Percentiles rank a stretch among this genome's conserved stretches.
phyloP scores from a whole-genome alignment of 2,888 invertebrate species.

The Tineola bisselliella region DNA sequence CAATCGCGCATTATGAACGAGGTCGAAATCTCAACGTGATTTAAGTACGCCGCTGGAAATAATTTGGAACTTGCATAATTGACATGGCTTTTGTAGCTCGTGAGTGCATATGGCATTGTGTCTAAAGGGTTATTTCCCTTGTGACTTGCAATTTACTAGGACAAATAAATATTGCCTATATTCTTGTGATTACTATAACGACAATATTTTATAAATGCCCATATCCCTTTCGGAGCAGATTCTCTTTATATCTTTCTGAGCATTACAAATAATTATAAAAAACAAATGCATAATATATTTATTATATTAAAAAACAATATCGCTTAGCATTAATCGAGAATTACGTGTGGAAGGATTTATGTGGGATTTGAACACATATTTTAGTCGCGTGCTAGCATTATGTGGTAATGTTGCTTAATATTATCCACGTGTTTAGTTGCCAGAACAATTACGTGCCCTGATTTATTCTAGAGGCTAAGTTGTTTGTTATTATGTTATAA shows the following conservation, averaged over 20 bases:
- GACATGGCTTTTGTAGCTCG: neutral
- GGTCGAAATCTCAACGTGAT: constrained; percentile 29
- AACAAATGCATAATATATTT: too few relatives aligned
- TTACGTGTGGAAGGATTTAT: neutral
- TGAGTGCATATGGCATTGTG: neutral
- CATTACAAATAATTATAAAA: too few relatives aligned
- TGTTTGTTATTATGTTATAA: neutral
- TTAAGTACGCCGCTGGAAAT: constrained; percentile 9
- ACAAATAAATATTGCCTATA: too few relatives aligned
- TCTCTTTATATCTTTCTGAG: too few relatives aligned
- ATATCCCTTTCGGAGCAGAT: too few relatives aligned
- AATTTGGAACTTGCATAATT: neutral
- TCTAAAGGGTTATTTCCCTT: too few relatives aligned
- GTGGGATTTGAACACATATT: neutral
- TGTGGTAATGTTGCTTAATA: neutral
- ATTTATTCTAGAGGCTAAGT: neutral
- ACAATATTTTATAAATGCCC: too few relatives aligned
- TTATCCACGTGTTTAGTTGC: neutral
- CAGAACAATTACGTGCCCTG: neutral
- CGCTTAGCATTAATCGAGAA: too few relatives aligned
- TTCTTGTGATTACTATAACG: too few relatives aligned
- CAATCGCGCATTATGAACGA: constrained; percentile 44
- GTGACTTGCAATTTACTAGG: too few relatives aligned
- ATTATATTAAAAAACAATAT: too few relatives aligned
- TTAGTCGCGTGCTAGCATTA: neutral